Percentiles rank a stretch among this genome's conserved stretches.
These are phyloP conservation scores for Zosterops borbonicus DNA, from an alignment of 2,113 vertebrate genomes.

Conservation along the genomic window DNA sequence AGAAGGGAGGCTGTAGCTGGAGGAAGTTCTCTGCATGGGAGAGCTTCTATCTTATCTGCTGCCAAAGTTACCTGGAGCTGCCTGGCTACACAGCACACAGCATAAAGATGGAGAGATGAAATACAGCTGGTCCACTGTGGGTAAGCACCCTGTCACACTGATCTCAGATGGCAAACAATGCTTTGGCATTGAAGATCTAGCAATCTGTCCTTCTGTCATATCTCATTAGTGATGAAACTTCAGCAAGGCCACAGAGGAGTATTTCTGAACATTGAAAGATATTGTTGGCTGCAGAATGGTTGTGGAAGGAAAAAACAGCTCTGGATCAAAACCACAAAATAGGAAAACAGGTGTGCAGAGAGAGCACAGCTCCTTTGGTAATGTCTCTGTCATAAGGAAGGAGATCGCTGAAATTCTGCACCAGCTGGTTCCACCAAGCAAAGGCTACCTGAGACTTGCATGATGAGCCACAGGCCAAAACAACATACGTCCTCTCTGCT, in stretches of 20 bases:
- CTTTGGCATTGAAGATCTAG: neutral
- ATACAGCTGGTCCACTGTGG: accelerated
- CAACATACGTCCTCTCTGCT: neutral
- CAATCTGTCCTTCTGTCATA: neutral
- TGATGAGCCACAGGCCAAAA: neutral
- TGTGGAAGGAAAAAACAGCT: neutral
- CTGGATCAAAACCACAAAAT: neutral
- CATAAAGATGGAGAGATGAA: neutral
- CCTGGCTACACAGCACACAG: neutral
- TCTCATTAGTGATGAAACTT: neutral
- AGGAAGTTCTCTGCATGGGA: neutral
- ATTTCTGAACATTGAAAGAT: neutral
- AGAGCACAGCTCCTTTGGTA: neutral
- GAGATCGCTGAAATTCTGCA: neutral
- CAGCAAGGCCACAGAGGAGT: neutral
- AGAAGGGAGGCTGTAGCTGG: neutral
- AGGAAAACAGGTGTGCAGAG: neutral
- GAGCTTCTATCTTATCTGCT: neutral
- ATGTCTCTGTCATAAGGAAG: neutral
- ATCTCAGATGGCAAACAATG: neutral
- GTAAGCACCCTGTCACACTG: neutral
- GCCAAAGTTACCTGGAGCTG: neutral
- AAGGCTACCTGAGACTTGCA: neutral
- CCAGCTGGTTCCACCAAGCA: neutral
- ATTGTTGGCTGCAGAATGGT: neutral